Percentiles rank a stretch among this genome's conserved stretches.
Conservation (phyloP, 1,140 invertebrate genomes). For the Polyergus mexicanus region DNA sequence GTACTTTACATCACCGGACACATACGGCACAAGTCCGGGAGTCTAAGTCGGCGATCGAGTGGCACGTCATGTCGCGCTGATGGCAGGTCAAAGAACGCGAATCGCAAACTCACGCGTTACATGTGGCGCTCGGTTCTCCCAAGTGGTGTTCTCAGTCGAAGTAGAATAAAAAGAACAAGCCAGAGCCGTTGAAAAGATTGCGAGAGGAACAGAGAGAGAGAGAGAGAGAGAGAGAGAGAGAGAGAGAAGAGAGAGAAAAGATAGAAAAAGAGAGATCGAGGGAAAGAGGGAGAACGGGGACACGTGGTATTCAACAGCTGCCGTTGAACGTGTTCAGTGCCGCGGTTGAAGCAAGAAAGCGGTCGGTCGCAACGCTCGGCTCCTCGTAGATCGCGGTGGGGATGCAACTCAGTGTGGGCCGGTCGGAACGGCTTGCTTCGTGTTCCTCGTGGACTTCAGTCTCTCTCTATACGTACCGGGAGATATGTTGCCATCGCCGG, state of each 20-base stretch:
- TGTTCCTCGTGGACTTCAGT: conserved; percentile 79
- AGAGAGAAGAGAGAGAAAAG: neutral
- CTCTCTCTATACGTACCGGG: conserved; percentile 73
- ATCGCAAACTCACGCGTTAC: conserved; percentile 76
- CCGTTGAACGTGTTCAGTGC: conserved; percentile 86
- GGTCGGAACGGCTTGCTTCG: conserved; percentile 67
- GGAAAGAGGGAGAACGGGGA: conserved; percentile 55
- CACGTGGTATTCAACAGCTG: conserved; percentile 85
- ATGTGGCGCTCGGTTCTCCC: conserved; percentile 54
- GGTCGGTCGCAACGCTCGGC: conserved; percentile 67
- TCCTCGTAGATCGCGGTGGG: conserved; percentile 69
- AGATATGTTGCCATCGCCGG: conserved; percentile 66
- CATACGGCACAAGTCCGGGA: neutral
- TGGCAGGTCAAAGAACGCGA: conserved; percentile 84
- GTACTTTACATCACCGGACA: conserved; percentile 21
- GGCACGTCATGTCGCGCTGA: conserved; percentile 64
- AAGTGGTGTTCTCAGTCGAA: conserved; percentile 50
- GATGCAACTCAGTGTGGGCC: conserved; percentile 79
- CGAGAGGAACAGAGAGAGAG: conserved; percentile 15
- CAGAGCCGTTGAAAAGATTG: conserved; percentile 25
- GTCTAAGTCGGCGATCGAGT: conserved; percentile 40
- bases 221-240: neutral
- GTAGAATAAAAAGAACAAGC: conserved; percentile 31
- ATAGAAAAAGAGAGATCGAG: conserved; percentile 38
- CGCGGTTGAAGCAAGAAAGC: conserved; percentile 83